Evolutionary conservation across 2,888 invertebrate species (phyloP), one percentile per base, ranked within the genome.

Genomic region (Apotomis capreana): DNA sequence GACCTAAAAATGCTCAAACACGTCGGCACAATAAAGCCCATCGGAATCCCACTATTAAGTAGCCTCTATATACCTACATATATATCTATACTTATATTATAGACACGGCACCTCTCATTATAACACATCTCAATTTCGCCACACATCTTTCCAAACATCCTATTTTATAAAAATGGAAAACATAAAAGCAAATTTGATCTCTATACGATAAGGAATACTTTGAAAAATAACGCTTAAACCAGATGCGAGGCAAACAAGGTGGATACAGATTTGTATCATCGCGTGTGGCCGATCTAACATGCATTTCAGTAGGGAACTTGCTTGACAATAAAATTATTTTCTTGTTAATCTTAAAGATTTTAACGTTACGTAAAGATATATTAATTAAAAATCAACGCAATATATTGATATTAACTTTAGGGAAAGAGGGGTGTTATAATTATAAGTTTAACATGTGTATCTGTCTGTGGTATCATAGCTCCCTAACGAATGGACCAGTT

Each of bases 111-210:
- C n/a, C 51, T 63, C 63, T 65, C 57, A 65, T 65, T 65, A 65
- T 46, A 57, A 65, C 65, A 65, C 65, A 57, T 65, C 55, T 65
- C 65, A 65, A 65, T 65, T 65, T 46, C n/a, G 3, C 26, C 44
- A 0, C 12, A 15, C 9, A 46, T 26, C 44, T 36, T 57, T 46
- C 9, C 5, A 57, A 46, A 36, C 10, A 55, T 57, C 57, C 3
- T 46, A 46, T 46, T 6, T 46, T 6, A 36, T 36, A 15, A 15
- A 46, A 15, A 26, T 6, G 2, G 2, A 3, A 3, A 0, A 26
- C 36, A 10, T 36, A 65, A 57, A 36, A 26, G 4, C 9, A 9
- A 36, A 44, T n/a, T 57, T 65, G 10, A 36, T 26, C 6, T 12
- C 0, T 40, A 5, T 10, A 46, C 1, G 0, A 0, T 49, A n/a